Conservation (phyloP, 2,113 vertebrate genomes). For the Mesoclemmys tuberculata region DNA sequence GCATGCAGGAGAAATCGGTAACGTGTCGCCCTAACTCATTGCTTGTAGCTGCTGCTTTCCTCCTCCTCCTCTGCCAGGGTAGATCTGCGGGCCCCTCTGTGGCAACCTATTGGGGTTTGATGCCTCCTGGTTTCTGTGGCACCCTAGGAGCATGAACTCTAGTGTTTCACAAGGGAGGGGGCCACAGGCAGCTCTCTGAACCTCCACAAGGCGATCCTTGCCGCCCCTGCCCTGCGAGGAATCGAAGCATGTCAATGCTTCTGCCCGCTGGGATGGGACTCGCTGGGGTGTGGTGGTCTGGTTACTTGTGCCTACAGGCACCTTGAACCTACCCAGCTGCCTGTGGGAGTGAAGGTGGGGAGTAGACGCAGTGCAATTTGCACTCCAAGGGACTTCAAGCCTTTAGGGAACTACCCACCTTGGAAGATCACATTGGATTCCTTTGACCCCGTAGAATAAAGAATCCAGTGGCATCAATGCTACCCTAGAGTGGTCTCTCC, state of each 20-base stretch:
- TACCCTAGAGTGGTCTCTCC: neutral
- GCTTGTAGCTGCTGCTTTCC: neutral
- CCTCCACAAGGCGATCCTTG: too few relatives aligned
- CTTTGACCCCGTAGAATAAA: neutral
- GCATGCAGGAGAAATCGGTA: constrained; percentile 1
- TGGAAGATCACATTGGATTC: neutral
- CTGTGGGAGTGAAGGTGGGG: neutral
- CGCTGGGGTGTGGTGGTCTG: too few relatives aligned
- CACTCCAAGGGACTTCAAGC: neutral
- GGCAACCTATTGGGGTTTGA: neutral
- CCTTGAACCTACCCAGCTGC: too few relatives aligned
- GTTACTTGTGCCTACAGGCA: too few relatives aligned
- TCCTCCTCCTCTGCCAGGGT: neutral
- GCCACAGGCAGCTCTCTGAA: too few relatives aligned
- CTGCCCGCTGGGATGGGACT: too few relatives aligned
- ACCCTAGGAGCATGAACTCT: too few relatives aligned
- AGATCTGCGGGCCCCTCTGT: neutral
- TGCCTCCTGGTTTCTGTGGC: too few relatives aligned
- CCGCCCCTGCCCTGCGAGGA: too few relatives aligned
- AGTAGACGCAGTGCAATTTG: neutral
- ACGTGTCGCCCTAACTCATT: neutral
- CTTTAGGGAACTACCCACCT: neutral
- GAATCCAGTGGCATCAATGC: neutral
- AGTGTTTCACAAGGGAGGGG: too few relatives aligned
- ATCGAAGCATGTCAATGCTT: too few relatives aligned